Evolutionary conservation across 2,113 vertebrate genomes (phyloP).

Genomic region (Thinocorus orbignyianus): DNA sequence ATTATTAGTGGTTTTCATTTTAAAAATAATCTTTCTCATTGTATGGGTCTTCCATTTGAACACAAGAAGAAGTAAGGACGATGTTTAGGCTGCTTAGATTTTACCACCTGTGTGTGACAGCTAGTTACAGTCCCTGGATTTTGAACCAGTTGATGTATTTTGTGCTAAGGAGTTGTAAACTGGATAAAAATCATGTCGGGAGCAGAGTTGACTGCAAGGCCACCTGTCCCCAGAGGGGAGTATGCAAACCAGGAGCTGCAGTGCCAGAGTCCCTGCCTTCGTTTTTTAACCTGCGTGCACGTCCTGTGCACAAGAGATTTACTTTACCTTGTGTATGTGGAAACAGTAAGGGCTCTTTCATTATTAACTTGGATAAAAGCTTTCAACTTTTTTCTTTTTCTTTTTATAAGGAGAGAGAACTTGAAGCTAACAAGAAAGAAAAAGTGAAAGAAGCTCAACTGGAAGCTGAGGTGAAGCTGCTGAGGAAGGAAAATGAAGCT

Average conservation of each 20-base stretch:
- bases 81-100: not conserved
- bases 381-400: not conserved
- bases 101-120: not conserved
- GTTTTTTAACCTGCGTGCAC: not conserved
- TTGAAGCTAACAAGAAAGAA: constrained; percentile 92
- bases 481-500: constrained; percentile 94
- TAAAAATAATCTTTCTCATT: not conserved
- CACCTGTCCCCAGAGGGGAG: not conserved
- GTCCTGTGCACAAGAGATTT: not conserved
- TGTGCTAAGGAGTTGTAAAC: not conserved
- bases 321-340: not conserved
- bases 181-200: not conserved
- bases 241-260: not conserved
- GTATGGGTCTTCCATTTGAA: not conserved
- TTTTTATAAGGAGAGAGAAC: constrained; percentile 83
- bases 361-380: not conserved
- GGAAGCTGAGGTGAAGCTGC: constrained; percentile 88
- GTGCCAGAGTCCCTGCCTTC: not conserved
- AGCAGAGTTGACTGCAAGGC: not conserved
- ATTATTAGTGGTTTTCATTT: not conserved
- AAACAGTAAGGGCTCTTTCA: not conserved
- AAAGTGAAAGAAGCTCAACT: constrained; percentile 91
- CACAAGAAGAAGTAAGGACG: not conserved
- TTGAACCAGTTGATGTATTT: not conserved
- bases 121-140: not conserved